Base-by-base conservation (phyloP, 2,797 vertebrate genomes). In the Chloroceryle inda region DNA sequence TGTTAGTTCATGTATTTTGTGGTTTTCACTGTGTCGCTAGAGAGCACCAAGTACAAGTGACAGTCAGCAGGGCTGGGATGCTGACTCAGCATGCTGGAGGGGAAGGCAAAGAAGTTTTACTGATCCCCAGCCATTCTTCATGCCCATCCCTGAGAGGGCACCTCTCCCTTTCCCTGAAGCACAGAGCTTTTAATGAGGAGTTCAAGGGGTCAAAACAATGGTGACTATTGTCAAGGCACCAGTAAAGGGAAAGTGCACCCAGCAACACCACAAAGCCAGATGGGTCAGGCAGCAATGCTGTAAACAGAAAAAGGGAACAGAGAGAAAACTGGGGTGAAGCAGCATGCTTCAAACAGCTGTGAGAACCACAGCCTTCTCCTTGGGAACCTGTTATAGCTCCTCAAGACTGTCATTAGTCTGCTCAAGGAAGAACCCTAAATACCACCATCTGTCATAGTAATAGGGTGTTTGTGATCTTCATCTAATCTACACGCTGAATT, bases 1-100 rank as follows among this genome's bases (percentile, higher is more conserved):
- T 85, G 96, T 88, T 93, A 96, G 89, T 76, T 75, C 69, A 69
- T 42, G 55, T 92, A 97, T 96, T 92, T 91, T 68, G 93, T 78
- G 96, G 88, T 72, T 88, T 94, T 85, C 87, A 69, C 75, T 89
- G 58, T 88, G 49, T 80, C 95, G 66, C 56, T 82, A 94, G 77
- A 94, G 79, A 97, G 89, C 78, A 77, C n/a, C 21, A 76, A 82
- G 85, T 56, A 52, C 20, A 37, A 90, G 45, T 22, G 37, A 59
- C 62, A 95, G 62, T 56, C 40, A 33, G 55, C 10, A 9, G 22
- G 37, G 44, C 83, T 92, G 81, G 56, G 79, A 81, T 72, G 85
- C 89, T 97, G 96, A 97, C 80, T 97, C 86, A 80, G 88, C 90
- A 76, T 18, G 45, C 67, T 80, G 42, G 42, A 63, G 40, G 19